Evolutionary conservation across 92 coral and sea anemone genomes (phyloP).

Genomic region (Zoanthus sansibaricus): DNA sequence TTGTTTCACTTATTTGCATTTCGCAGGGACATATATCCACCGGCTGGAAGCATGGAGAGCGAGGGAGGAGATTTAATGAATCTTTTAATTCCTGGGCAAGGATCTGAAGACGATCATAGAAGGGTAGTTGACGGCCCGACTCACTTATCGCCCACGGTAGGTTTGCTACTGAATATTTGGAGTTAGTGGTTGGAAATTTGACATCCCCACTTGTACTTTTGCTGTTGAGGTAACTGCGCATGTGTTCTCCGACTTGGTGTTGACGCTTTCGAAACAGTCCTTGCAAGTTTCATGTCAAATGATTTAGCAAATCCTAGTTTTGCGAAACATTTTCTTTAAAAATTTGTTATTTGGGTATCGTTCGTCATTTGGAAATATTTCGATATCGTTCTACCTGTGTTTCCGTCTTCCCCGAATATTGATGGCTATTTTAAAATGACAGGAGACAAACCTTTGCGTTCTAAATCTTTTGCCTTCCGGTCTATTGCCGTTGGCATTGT

Average conservation of each 20-base stretch:
- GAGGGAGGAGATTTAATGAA: constrained; percentile 50
- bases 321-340: not conserved
- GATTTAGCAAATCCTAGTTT: not conserved
- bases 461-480: constrained; percentile 8
- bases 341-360: not conserved
- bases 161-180: not conserved
- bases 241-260: not conserved
- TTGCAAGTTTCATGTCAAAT: not conserved
- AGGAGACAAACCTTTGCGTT: not conserved
- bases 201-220: constrained; percentile 44
- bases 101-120: constrained; percentile 36
- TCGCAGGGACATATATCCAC: not conserved
- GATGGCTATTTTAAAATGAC: not conserved
- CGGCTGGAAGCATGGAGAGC: constrained; percentile 38
- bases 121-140: constrained; percentile 35
- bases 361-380: too few species aligned
- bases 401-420: not conserved
- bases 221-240: constrained; percentile 32
- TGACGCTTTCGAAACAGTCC: not conserved
- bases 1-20: constrained; percentile 23
- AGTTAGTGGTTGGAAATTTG: constrained; percentile 16
- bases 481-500: not conserved
- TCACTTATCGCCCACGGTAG: constrained; percentile 38
- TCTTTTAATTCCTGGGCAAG: constrained; percentile 42
- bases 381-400: not conserved